Percentiles rank a stretch among this genome's conserved stretches.
Evolutionary conservation across 35 echinoderm and acorn worm genomes (phyloP).

Genomic region (Apostichopus parvimensis): DNA sequence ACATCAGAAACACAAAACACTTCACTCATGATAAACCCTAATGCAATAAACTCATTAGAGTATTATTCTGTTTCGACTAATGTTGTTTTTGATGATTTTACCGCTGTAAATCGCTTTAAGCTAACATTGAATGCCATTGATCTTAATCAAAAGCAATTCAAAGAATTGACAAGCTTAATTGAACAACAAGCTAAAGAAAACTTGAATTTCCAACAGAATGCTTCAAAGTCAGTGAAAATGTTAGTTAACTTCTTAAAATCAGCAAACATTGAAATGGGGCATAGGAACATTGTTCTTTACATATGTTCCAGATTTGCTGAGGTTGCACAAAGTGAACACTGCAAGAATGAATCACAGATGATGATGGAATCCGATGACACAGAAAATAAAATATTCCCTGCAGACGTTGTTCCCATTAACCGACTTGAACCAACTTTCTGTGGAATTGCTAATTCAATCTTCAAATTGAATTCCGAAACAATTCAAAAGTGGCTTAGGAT

Average conservation of each 20-base stretch:
- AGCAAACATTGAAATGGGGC: background rate
- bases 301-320: background rate
- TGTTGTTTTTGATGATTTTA: too few relatives aligned
- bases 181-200: background rate
- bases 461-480: too few relatives aligned
- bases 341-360: background rate
- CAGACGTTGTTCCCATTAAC: background rate
- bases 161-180: background rate
- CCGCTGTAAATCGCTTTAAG: too few relatives aligned
- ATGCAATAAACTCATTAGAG: background rate
- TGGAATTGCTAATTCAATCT: background rate
- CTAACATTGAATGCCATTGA: background rate
- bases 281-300: background rate
- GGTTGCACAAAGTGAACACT: background rate
- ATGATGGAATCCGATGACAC: background rate
- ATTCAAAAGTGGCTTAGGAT: background rate
- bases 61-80: too few relatives aligned
- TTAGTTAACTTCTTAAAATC: background rate
- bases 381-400: background rate
- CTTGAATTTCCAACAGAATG: background rate
- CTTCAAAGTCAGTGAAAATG: background rate
- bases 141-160: background rate
- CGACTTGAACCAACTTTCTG: background rate
- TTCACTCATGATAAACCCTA: background rate
- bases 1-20: background rate